phyloP scores from a whole-genome alignment of 2,888 invertebrate species.

The Lycaena phlaeas region DNA sequence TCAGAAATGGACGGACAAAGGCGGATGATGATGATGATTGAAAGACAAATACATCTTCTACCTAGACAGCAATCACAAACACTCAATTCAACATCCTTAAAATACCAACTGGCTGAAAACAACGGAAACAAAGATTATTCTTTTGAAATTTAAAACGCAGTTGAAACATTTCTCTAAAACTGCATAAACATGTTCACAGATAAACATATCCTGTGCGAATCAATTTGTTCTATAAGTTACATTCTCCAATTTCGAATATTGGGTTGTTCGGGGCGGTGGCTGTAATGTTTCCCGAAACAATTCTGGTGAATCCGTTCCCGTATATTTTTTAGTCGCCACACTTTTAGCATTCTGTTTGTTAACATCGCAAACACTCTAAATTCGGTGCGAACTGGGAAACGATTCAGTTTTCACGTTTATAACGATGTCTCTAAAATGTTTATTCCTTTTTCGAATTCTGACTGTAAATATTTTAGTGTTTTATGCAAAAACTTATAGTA shows the following conservation, averaged over 20 bases:
- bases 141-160: not conserved
- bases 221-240: not conserved
- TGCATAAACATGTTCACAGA: not conserved
- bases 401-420: not conserved
- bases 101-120: too few relatives aligned
- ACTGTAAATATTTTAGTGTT: too few relatives aligned
- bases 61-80: too few relatives aligned
- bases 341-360: constrained; percentile 1
- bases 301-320: not conserved
- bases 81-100: too few relatives aligned
- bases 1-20: too few relatives aligned
- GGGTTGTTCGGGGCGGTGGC: not conserved
- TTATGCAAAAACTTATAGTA: too few relatives aligned
- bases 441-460: not conserved
- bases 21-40: too few relatives aligned
- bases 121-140: not conserved
- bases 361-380: not conserved
- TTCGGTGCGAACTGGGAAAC: not conserved
- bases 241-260: constrained; percentile 2
- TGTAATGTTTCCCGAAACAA: constrained; percentile 3
- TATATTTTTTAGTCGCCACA: constrained; percentile 2
- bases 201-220: not conserved
- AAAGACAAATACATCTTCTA: too few relatives aligned
- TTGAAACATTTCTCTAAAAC: not conserved
- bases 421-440: not conserved